Conservation (phyloP, 2,797 vertebrate species). For the Columba guinea region DNA sequence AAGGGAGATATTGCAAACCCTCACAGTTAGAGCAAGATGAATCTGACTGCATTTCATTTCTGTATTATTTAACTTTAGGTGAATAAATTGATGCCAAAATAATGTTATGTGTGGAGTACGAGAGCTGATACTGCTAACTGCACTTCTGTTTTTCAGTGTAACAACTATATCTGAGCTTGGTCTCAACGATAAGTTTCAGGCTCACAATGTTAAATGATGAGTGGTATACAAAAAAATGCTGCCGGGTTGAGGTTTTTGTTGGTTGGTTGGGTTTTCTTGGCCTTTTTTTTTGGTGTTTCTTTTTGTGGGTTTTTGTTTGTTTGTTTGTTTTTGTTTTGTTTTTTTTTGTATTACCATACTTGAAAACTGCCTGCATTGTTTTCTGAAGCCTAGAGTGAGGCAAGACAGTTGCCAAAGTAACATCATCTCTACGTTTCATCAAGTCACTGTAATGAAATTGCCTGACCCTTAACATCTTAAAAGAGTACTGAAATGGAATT, state of each 20-base stretch:
- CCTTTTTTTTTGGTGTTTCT: too few species aligned
- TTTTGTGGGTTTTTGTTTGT: too few species aligned
- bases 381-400: background rate
- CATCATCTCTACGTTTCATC: conserved; percentile 11
- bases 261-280: background rate
- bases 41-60: background rate
- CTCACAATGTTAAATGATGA: background rate
- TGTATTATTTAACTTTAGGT: background rate
- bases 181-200: background rate
- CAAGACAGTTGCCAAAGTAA: background rate
- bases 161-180: background rate
- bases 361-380: conserved; percentile 21
- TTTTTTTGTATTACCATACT: conserved; percentile 45
- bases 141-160: background rate
- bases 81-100: background rate
- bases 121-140: background rate
- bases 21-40: background rate
- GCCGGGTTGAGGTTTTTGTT: background rate
- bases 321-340: background rate
- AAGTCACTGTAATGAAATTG: background rate
- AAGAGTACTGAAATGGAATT: conserved; percentile 4
- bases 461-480: background rate
- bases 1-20: background rate
- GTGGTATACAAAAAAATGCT: background rate
- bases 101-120: background rate